Percentiles rank a stretch among this genome's conserved stretches.
These are phyloP conservation scores for Anguilla anguilla DNA, from an alignment of 2,797 vertebrate genomes.

Conservation along the genomic window DNA sequence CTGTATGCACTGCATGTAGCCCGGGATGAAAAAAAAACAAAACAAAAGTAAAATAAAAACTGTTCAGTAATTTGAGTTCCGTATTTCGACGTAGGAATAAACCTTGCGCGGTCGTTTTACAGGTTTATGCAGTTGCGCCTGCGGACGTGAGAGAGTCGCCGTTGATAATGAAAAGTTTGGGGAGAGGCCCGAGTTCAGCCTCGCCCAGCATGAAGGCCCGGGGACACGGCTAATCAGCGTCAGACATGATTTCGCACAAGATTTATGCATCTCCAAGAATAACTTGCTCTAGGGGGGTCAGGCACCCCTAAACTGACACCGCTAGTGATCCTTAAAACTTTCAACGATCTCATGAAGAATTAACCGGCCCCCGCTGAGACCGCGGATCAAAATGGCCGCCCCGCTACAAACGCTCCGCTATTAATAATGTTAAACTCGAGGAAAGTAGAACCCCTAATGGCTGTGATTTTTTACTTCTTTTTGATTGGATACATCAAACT, in stretches of 20 bases:
- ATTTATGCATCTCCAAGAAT: slow-evolving; percentile 29
- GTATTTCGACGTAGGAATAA: background rate
- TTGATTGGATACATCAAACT: slow-evolving; percentile 29
- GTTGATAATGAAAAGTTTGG: background rate
- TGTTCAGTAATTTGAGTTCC: too few relatives aligned
- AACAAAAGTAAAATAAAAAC: too few relatives aligned
- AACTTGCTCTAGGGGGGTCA: slow-evolving; percentile 18
- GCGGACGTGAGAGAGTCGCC: background rate
- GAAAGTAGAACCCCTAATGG: background rate
- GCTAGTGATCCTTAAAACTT: background rate
- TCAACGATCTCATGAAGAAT: slow-evolving; percentile 16
- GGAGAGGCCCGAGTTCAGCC: background rate
- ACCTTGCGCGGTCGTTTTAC: background rate
- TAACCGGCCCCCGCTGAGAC: background rate
- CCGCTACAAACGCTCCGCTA: background rate
- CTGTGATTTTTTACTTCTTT: background rate
- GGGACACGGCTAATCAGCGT: background rate
- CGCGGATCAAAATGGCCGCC: background rate
- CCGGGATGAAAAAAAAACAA: background rate
- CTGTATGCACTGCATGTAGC: background rate
- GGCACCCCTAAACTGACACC: background rate
- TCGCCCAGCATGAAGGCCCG: background rate
- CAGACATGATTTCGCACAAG: background rate
- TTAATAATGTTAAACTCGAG: slow-evolving; percentile 20
- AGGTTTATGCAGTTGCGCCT: background rate